Evolutionary conservation across 2,797 vertebrate genomes (phyloP).

Genomic region (Bradypodion ventrale): DNA sequence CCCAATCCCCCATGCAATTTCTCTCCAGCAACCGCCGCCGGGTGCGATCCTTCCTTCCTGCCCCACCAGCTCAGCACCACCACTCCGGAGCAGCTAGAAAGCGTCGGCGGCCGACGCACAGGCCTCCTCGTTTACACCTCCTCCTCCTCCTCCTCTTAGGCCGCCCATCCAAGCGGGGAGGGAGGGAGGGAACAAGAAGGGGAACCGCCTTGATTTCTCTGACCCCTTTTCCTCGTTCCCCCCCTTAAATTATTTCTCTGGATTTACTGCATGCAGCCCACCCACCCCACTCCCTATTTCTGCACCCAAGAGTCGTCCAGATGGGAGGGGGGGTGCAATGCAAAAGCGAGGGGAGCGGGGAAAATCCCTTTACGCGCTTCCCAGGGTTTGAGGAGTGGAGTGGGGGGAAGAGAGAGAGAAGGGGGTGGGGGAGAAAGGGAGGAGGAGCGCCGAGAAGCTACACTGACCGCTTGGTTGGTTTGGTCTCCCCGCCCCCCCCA

Average conservation of each 20-base stretch:
- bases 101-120: background rate
- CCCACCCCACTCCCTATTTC: background rate
- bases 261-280: background rate
- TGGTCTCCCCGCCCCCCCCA: too few relatives aligned
- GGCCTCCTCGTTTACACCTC: background rate
- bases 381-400: background rate
- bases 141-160: background rate
- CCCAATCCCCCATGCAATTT: background rate
- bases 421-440: background rate
- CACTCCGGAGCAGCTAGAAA: background rate
- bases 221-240: too few relatives aligned
- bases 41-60: background rate
- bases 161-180: conserved; percentile 1
- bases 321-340: accelerated
- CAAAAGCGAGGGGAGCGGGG: background rate
- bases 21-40: background rate
- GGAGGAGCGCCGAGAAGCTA: too few relatives aligned
- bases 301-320: background rate
- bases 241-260: background rate
- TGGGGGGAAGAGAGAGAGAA: background rate
- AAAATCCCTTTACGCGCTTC: background rate
- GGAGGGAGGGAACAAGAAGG: too few relatives aligned
- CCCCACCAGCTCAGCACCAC: background rate
- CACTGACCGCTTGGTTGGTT: background rate
- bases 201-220: conserved; percentile 12